Percentiles rank a stretch among this genome's conserved stretches.
Conservation (phyloP, 1,140 invertebrate species). For the Amyelois transitella region DNA sequence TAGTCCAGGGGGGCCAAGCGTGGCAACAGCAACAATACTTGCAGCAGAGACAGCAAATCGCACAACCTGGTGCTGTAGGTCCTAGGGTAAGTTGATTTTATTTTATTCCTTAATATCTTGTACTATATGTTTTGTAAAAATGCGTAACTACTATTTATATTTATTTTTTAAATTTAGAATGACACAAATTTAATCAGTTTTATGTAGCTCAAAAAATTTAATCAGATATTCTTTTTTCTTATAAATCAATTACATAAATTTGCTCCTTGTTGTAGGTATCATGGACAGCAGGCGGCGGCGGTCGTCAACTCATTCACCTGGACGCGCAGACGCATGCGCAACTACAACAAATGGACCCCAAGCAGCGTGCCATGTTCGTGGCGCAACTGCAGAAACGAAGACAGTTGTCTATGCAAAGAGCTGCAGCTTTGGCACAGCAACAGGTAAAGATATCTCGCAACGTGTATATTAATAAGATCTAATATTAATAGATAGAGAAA, state of each 20-base stretch:
- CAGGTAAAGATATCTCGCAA: too few relatives aligned
- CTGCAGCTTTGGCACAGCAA: slow-evolving; percentile 71
- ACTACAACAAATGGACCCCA: slow-evolving; percentile 85
- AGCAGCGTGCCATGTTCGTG: slow-evolving; percentile 84
- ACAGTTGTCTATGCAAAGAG: slow-evolving; percentile 69
- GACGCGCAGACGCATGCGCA: slow-evolving; percentile 89
- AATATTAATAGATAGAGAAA: too few relatives aligned
- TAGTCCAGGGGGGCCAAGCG: slow-evolving; percentile 62
- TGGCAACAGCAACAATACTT: slow-evolving; percentile 69
- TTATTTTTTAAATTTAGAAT: too few relatives aligned
- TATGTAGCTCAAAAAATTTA: too few relatives aligned
- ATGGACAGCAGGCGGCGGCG: slow-evolving; percentile 60
- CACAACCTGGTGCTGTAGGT: slow-evolving; percentile 58
- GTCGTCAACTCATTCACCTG: slow-evolving; percentile 81
- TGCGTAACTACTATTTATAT: too few relatives aligned
- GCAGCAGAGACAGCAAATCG: slow-evolving; percentile 61
- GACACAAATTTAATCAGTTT: too few relatives aligned
- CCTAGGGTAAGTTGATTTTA: slow-evolving; percentile 53
- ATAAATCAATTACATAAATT: neutral
- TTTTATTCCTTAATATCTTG: neutral
- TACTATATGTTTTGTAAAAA: too few relatives aligned
- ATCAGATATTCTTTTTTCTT: too few relatives aligned
- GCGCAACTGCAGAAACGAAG: slow-evolving; percentile 83
- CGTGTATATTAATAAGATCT: too few relatives aligned
- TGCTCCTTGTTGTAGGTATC: slow-evolving; percentile 51